Conservation (phyloP, 2,113 vertebrate genomes). For the Rallus limicola region DNA sequence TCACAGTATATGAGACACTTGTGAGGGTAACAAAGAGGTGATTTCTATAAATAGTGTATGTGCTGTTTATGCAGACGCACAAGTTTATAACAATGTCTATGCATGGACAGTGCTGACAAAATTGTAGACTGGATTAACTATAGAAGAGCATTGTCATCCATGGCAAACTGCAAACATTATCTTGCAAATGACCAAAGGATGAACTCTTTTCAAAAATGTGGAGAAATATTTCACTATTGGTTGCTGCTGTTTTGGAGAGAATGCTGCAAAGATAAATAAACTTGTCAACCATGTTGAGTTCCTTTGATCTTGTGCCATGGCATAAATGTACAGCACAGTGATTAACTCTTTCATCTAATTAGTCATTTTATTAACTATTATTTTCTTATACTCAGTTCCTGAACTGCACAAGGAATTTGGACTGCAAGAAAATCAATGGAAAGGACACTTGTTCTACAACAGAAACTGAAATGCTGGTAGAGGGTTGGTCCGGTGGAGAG, state of each 20-base stretch:
- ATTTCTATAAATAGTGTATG: background rate
- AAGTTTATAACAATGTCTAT: background rate
- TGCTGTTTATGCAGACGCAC: background rate
- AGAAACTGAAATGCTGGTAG: background rate
- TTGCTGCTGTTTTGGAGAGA: constrained; percentile 18
- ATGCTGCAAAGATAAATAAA: constrained; percentile 47
- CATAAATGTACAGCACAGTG: background rate
- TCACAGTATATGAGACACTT: background rate
- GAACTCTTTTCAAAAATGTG: constrained; percentile 39
- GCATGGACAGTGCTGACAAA: background rate
- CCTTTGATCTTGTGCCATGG: constrained; percentile 46
- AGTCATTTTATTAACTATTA: background rate
- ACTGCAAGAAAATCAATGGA: background rate
- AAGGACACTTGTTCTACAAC: background rate
- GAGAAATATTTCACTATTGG: constrained; percentile 30
- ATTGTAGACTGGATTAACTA: background rate
- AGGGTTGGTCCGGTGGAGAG: background rate
- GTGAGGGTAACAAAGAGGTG: background rate
- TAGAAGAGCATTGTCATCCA: background rate
- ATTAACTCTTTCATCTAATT: constrained; percentile 36
- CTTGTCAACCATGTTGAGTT: background rate
- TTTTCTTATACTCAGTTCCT: background rate
- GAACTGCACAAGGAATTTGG: background rate
- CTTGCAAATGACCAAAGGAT: constrained; percentile 42
- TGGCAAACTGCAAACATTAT: background rate